Evolutionary conservation across 2,113 vertebrate species (phyloP).

Genomic region (Excalfactoria chinensis): DNA sequence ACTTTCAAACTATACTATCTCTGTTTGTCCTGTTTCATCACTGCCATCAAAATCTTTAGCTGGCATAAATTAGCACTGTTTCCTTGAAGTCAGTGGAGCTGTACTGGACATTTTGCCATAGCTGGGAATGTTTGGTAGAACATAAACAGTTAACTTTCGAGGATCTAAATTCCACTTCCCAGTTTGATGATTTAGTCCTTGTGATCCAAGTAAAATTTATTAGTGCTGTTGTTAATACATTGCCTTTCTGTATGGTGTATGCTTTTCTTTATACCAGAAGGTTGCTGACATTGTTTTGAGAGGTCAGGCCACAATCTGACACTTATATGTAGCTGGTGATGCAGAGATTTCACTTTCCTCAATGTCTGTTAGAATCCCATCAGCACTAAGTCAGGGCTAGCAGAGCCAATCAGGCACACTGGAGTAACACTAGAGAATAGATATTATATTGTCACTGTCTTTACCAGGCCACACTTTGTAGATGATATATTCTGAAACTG

Average conservation of each 20-base stretch:
- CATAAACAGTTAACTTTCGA: background rate
- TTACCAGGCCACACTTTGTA: background rate
- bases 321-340: background rate
- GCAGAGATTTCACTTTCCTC: background rate
- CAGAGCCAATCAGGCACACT: background rate
- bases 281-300: background rate
- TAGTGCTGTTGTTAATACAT: accelerated
- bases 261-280: background rate
- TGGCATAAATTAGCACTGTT: background rate
- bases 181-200: background rate
- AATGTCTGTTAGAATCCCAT: background rate
- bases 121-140: background rate
- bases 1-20: background rate
- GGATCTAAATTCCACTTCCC: background rate
- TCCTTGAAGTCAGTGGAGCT: background rate
- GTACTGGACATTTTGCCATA: background rate
- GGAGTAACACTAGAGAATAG: background rate
- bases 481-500: background rate
- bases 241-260: background rate
- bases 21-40: background rate
- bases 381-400: background rate
- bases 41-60: background rate
- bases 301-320: background rate
- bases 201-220: background rate
- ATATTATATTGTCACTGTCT: background rate